A percentile compares a stretch with the other conserved stretches of the same genome.
Conservation (phyloP, 2,113 vertebrate genomes). For the Oryzias curvinotus region DNA sequence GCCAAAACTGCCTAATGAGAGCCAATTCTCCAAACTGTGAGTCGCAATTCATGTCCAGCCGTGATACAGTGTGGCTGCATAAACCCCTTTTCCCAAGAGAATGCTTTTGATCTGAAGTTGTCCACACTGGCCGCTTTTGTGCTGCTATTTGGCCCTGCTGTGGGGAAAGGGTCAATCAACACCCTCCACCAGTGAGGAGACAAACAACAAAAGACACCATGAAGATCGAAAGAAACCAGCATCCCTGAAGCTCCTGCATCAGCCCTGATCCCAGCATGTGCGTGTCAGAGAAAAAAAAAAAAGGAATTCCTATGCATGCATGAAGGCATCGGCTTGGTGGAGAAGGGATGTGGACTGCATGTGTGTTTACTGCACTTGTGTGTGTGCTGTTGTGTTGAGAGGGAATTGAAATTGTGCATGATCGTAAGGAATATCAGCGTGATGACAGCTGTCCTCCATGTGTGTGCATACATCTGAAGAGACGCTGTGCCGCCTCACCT, state of each 20-base stretch:
- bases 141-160: constrained; percentile 54
- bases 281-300: constrained; percentile 9
- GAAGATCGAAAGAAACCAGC: constrained; percentile 38
- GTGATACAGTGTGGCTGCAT: not conserved
- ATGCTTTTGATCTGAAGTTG: constrained; percentile 14
- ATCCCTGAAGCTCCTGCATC: constrained; percentile 43
- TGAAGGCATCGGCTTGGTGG: constrained; percentile 7
- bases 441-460: not conserved
- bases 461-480: not conserved
- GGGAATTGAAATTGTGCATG: not conserved
- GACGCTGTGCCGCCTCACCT: not conserved
- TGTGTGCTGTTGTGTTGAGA: not conserved
- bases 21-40: constrained; percentile 1
- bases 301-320: constrained; percentile 18
- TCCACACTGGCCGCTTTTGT: constrained; percentile 31
- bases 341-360: not conserved
- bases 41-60: constrained; percentile 8
- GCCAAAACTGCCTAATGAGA: constrained; percentile 27
- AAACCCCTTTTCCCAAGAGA: constrained; percentile 15
- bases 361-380: not conserved
- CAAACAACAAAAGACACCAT: constrained; percentile 21
- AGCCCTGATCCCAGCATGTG: constrained; percentile 67
- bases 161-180: constrained; percentile 28
- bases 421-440: not conserved
- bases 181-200: constrained; percentile 27